phyloP scores from a whole-genome alignment of 2,888 invertebrate genomes.

The Tetropium fuscum region DNA sequence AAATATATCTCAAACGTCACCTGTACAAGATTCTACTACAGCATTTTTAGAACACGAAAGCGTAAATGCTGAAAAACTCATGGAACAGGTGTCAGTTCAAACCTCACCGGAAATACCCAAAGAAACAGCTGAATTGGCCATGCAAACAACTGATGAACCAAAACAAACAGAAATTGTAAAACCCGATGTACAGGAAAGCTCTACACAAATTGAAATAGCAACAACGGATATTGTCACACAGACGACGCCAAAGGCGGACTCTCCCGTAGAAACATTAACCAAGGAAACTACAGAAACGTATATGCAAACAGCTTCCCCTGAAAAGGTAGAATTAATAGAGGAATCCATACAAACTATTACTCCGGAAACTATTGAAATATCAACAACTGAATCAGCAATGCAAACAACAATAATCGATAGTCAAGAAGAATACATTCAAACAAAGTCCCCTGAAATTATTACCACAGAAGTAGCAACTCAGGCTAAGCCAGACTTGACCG shows the following conservation, averaged over 20 bases:
- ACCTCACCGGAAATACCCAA: slow-evolving; percentile 68
- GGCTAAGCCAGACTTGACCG: slow-evolving; percentile 38
- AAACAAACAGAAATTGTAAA: slow-evolving; percentile 53
- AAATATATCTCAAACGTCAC: slow-evolving; percentile 72
- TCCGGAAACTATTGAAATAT: slow-evolving; percentile 50
- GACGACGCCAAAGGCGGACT: slow-evolving; percentile 59
- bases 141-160: slow-evolving; percentile 70
- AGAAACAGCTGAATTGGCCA: slow-evolving; percentile 65
- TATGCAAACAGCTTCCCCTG: slow-evolving; percentile 65
- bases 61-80: slow-evolving; percentile 58
- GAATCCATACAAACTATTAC: slow-evolving; percentile 59
- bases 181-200: slow-evolving; percentile 64
- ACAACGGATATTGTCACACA: slow-evolving; percentile 64
- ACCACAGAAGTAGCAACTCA: slow-evolving; percentile 51
- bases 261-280: slow-evolving; percentile 48
- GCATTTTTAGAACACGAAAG: slow-evolving; percentile 61
- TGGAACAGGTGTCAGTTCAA: slow-evolving; percentile 65
- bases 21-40: slow-evolving; percentile 60
- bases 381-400: slow-evolving; percentile 59
- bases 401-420: slow-evolving; percentile 57
- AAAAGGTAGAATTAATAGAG: slow-evolving; percentile 54
- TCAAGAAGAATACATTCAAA: slow-evolving; percentile 62
- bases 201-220: slow-evolving; percentile 66
- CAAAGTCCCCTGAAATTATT: slow-evolving; percentile 62
- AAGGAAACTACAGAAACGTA: slow-evolving; percentile 61